Base-by-base conservation (phyloP, 2,797 vertebrate species). In the Oreochromis mossambicus region DNA sequence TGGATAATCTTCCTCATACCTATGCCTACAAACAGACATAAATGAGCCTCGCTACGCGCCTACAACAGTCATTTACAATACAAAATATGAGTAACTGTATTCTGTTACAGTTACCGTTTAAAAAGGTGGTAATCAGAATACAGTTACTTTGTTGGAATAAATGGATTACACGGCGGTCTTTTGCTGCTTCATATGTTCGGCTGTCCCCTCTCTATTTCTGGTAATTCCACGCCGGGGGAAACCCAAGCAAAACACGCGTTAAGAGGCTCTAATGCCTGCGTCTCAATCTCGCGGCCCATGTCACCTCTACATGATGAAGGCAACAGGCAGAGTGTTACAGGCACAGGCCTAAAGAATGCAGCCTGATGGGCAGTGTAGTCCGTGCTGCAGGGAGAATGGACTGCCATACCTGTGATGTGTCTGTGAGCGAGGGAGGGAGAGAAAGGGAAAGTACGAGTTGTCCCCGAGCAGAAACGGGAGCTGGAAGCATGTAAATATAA, bases 311-410 rank as follows among this genome's bases (percentile, higher is more conserved):
- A 26, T 26, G 24, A 26, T 26, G 51, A 21, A 52, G 0, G 0
- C 0, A 51, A 52, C 1, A 52, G n/a, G n/a, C 51, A 52, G 51
- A 52, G 0, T 6, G 51, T 0, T 21, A 0, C 51, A 7, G 51
- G 51, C 0, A 11, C 4, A 0, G n/a, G 9, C 0, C 10, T 21
- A 6, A 52, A 52, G 51, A 0, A 6, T 52, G 51, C 0, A 52
- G n/a, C 50, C 1, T 21, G 0, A 21, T 21, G 2, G 50, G 10
- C 19, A 6, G 50, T 21, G 50, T 52, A 6, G 5, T 52, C 50
- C 2, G n/a, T 52, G 51, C 24, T 26, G 24, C 24, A 26, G 24
- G 24, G 24, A 26, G 24, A 26, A 26, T 26, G 24, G 24, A 26
- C 24, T 26, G 24, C 24, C 24, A 26, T 26, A 3, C 24, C 24